Percentiles rank a stretch among this genome's conserved stretches.
Conservation (phyloP, 1,140 invertebrate genomes). For the Drosophila orosa region DNA sequence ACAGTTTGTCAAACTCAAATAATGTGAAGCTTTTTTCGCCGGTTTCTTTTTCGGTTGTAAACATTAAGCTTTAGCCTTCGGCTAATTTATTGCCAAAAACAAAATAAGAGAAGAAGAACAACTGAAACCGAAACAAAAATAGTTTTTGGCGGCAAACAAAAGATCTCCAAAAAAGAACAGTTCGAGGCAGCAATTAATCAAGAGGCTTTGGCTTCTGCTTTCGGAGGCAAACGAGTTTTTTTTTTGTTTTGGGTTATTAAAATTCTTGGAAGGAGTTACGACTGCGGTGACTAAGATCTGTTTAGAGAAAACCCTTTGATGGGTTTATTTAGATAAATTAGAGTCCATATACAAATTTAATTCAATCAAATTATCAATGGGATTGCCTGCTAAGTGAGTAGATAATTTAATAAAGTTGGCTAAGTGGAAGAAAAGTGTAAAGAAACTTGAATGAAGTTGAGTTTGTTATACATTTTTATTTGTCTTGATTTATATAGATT, state of each 20-base stretch:
- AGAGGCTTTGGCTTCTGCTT: constrained; percentile 17
- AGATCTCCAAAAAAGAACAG: constrained; percentile 22
- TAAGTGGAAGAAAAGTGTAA: not conserved
- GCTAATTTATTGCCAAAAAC: constrained; percentile 58
- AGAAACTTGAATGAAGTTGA: not conserved
- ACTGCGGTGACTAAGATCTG: constrained; percentile 21
- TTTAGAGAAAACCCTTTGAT: constrained; percentile 25
- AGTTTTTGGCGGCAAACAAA: constrained; percentile 49
- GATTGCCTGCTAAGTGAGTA: not conserved
- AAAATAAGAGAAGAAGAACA: not conserved
- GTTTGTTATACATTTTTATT: not conserved
- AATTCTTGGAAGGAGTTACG: constrained; percentile 54
- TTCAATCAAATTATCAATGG: constrained; percentile 2
- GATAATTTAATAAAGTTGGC: not conserved
- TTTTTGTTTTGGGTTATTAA: constrained; percentile 4
- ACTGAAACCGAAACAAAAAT: not conserved
- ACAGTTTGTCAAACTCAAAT: constrained; percentile 46
- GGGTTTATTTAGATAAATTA: constrained; percentile 26
- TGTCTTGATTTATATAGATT: not conserved
- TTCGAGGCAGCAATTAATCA: constrained; percentile 68
- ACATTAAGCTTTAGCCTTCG: constrained; percentile 47
- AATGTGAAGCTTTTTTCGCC: constrained; percentile 27
- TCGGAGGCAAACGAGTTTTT: constrained; percentile 49
- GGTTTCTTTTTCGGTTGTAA: constrained; percentile 48
- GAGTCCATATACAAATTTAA: constrained; percentile 4